Evolutionary conservation across 2,113 vertebrate species (phyloP), one percentile per base, ranked within the genome.

Genomic region (Pavo muticus): DNA sequence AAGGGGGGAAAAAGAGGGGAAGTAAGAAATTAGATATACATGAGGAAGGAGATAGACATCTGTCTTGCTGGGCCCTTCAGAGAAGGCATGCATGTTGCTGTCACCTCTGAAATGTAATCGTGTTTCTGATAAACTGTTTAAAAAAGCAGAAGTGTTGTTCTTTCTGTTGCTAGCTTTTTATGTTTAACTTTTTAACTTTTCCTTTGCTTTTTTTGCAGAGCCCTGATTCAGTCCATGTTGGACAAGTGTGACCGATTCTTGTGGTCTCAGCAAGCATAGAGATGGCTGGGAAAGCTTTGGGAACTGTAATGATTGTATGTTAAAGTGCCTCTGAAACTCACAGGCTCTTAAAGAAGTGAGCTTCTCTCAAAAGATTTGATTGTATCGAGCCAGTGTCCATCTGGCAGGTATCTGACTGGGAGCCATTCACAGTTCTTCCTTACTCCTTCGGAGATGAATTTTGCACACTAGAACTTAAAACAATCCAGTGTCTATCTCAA

Each of bases 211-310:
- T 32, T 78, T 97, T 98, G 68, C 97, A 99, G 99, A 97, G 99
- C 99, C 1, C 97, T 99, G 95, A 98, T 99, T 95, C 99, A 99
- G 97, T 98, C 98, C 82, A 99, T 99, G 99, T 94, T 99, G 72
- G 99, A 99, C 96, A 99, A 98, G 69, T 99, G 99, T 78, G 99
- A 99, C 92, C 98, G 99, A 19, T 99, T 99, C 96, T 97, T 99
- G 59, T 99, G 99, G 99, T 99, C 99, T 94, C 99, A 99, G 93
- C 99, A 99, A 69, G 98, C 98, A 39, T 99, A 97, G 96, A 77
- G 65, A 78, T 40, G 84, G 59, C 68, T 68, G 72, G 56, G 64
- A 76, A 73, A 91, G 76, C 57, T 68, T 45, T 59, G 76, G 65
- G 39, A 84, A 54, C 40, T 88, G 60, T 57, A 65, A 88, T 45